These are phyloP conservation scores for Coenonympha glycerion DNA, from an alignment of 2,888 invertebrate species.

Conservation along the genomic window DNA sequence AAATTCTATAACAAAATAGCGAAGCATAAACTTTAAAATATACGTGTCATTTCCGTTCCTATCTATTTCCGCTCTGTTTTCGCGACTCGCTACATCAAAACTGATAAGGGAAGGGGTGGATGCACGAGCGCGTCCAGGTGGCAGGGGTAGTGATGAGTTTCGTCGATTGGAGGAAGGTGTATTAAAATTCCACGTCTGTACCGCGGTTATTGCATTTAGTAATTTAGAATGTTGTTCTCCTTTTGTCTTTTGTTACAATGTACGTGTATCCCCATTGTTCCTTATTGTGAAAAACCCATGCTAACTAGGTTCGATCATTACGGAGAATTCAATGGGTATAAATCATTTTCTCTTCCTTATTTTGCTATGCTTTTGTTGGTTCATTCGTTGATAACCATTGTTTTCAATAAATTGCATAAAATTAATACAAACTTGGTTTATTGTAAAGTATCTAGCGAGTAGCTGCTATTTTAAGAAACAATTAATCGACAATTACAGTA, in stretches of 20 bases:
- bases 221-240: constrained; percentile 10
- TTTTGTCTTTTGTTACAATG: not conserved
- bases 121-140: constrained; percentile 72
- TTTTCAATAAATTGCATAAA: no score
- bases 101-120: constrained; percentile 73
- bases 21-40: constrained; percentile 35
- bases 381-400: no score
- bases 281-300: not conserved
- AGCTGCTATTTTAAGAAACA: no score
- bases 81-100: constrained; percentile 56
- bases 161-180: constrained; percentile 12
- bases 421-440: no score
- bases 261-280: not conserved
- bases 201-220: constrained; percentile 11
- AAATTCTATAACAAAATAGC: constrained; percentile 13
- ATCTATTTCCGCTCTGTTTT: constrained; percentile 52
- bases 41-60: constrained; percentile 47
- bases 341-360: no score
- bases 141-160: constrained; percentile 41
- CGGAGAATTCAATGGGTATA: not conserved
- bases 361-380: no score
- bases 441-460: no score
- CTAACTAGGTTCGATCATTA: not conserved
- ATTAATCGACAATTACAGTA: no score
- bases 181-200: constrained; percentile 5